Evolutionary conservation across 2,888 invertebrate genomes (phyloP).

Genomic region (Drosophila recens): DNA sequence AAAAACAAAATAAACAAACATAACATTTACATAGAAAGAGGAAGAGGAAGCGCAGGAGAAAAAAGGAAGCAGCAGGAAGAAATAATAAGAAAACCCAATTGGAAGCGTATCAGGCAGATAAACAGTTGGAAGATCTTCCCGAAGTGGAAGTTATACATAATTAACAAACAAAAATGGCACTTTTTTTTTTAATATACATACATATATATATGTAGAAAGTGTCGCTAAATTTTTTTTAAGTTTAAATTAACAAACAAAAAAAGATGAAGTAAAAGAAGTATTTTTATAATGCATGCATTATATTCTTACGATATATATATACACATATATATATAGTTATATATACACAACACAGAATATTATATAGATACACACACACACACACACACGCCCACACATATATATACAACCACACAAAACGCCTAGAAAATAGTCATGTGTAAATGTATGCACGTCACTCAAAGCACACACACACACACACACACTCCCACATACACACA

Average conservation of each 20-base stretch:
- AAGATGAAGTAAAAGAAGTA: slow-evolving; percentile 70
- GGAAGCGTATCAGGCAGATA: slow-evolving; percentile 8
- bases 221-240: slow-evolving; percentile 76
- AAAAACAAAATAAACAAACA: slow-evolving; percentile 28
- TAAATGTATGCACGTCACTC: no score
- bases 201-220: slow-evolving; percentile 42
- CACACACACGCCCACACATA: slow-evolving; percentile 38
- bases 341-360: slow-evolving; percentile 52
- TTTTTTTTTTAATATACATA: slow-evolving; percentile 28
- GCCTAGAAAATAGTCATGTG: slow-evolving; percentile 59
- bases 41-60: slow-evolving; percentile 1
- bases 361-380: slow-evolving; percentile 30
- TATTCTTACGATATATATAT: slow-evolving; percentile 81
- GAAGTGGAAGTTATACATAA: slow-evolving; percentile 22
- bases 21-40: slow-evolving; percentile 52
- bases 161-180: slow-evolving; percentile 8
- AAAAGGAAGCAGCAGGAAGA: no score
- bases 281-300: slow-evolving; percentile 85
- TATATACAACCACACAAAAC: slow-evolving; percentile 34
- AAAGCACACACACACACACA: slow-evolving; percentile 52
- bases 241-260: slow-evolving; percentile 66
- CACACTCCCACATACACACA: neutral
- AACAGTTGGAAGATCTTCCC: slow-evolving; percentile 13
- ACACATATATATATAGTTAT: slow-evolving; percentile 53
- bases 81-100: neutral